phyloP scores from a whole-genome alignment of 2,888 invertebrate species.

The Lapara coniferarum region DNA sequence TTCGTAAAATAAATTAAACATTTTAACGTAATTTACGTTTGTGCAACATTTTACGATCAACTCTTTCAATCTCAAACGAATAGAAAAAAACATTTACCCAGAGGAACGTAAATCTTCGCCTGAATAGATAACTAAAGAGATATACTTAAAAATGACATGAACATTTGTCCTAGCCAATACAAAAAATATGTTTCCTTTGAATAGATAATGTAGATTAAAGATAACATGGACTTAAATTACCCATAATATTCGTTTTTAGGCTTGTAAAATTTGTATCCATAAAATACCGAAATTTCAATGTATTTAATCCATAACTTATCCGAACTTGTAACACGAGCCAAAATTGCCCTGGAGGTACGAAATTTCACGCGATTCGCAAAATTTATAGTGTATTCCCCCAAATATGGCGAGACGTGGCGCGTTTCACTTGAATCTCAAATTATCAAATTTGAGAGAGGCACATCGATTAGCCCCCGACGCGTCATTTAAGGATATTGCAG shows the following conservation, averaged over 20 bases:
- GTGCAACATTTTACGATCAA: neutral
- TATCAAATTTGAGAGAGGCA: constrained; percentile 44
- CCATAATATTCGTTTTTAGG: neutral
- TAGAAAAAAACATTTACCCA: neutral
- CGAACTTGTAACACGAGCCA: constrained; percentile 1
- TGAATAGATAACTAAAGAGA: neutral
- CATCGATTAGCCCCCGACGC: neutral
- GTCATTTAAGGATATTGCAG: constrained; percentile 27
- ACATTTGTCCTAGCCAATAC: neutral
- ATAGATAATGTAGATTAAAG: no score
- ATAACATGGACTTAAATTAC: no score
- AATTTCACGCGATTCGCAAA: constrained; percentile 56
- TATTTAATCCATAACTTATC: constrained; percentile 15
- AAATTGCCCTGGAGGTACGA: constrained; percentile 17
- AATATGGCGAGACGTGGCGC: constrained; percentile 47
- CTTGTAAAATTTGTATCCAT: neutral
- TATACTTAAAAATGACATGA: neutral
- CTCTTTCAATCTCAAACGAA: neutral
- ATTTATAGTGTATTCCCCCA: constrained; percentile 59
- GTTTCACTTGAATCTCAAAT: constrained; percentile 56
- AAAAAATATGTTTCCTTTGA: neutral
- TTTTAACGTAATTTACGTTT: neutral
- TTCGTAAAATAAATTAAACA: neutral
- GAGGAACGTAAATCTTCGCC: neutral
- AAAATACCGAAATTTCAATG: neutral